Conservation (phyloP, 2,113 vertebrate genomes). For the Cephalophus harveyi region DNA sequence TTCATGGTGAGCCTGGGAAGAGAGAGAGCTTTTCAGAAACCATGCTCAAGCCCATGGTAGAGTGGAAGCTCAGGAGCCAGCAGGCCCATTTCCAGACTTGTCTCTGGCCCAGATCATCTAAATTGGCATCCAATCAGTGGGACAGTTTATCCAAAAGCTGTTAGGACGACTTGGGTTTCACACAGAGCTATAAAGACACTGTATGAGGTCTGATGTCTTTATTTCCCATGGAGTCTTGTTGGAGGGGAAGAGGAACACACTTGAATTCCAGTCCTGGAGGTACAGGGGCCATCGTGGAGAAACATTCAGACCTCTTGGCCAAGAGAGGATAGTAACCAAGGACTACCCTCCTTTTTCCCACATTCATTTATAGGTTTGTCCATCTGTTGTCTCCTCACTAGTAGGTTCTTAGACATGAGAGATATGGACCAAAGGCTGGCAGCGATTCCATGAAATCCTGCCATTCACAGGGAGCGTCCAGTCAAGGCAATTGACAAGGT, state of each 20-base stretch:
- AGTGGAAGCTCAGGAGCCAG: not conserved
- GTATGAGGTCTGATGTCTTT: not conserved
- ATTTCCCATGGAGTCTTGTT: constrained; percentile 26
- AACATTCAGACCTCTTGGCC: not conserved
- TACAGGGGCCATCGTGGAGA: not conserved
- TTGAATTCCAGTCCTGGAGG: not conserved
- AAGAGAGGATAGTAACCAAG: not conserved
- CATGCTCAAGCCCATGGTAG: not conserved
- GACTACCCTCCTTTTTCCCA: not conserved
- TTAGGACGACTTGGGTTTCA: constrained; percentile 1
- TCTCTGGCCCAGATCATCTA: not conserved
- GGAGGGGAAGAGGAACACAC: not conserved
- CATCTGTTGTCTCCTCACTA: not conserved
- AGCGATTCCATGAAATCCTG: not conserved
- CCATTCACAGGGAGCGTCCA: not conserved
- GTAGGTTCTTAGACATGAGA: not conserved
- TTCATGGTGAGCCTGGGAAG: not conserved
- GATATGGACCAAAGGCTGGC: not conserved
- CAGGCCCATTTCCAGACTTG: not conserved
- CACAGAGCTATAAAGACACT: constrained; percentile 29
- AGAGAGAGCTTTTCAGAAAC: not conserved
- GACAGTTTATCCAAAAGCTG: constrained; percentile 17
- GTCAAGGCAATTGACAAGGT: not conserved
- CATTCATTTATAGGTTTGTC: not conserved
- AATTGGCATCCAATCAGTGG: constrained; percentile 6